Base-by-base conservation (phyloP, 1,140 invertebrate genomes). In the Chionoecetes opilio region DNA sequence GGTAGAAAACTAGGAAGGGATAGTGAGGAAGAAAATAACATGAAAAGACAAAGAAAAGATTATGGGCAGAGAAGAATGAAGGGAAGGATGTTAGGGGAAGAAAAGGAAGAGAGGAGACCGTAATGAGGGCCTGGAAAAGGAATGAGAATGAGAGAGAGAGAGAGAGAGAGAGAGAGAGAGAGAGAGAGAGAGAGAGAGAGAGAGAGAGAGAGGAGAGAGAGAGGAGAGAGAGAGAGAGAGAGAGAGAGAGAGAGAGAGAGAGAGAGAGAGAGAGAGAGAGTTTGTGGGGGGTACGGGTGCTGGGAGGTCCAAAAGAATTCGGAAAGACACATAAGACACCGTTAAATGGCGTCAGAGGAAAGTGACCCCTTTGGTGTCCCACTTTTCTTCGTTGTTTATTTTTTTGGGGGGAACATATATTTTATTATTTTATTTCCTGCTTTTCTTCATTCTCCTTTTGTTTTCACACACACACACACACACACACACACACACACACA, bases 131-230 rank as follows among this genome's bases (percentile, higher is more conserved):
- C n/a, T 5, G 6, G 63, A 6, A 75, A n/a, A n/a, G 63, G n/a
- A 75, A 75, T 75, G n/a, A 75, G 21, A 6, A 21, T 11, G 63
- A n/a, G 63, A 75, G 63, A 75, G 63, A n/a, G 46, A n/a, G 63
- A n/a, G 63, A n/a, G 63, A 75, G n/a, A n/a, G 63, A 75, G 63
- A 75, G 63, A n/a, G 63, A n/a, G 63, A 75, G 63, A n/a, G 21
- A n/a, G 63, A 75, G 63, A n/a, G 63, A 26, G 63, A n/a, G 63
- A 75, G 63, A 53, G 21, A 75, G 63, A n/a, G 63, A n/a, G n/a
- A n/a, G 63, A 75, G 63, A 75, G 63, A 75, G 63, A 75, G 63
- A 75, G 63, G n/a, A 26, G n/a, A 26, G 38, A 17, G 38, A 29
- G 21, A n/a, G n/a, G n/a, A n/a, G n/a, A n/a, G n/a, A n/a, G n/a